phyloP scores from a whole-genome alignment of 2,888 invertebrate genomes.

The Strigamia maritima region DNA sequence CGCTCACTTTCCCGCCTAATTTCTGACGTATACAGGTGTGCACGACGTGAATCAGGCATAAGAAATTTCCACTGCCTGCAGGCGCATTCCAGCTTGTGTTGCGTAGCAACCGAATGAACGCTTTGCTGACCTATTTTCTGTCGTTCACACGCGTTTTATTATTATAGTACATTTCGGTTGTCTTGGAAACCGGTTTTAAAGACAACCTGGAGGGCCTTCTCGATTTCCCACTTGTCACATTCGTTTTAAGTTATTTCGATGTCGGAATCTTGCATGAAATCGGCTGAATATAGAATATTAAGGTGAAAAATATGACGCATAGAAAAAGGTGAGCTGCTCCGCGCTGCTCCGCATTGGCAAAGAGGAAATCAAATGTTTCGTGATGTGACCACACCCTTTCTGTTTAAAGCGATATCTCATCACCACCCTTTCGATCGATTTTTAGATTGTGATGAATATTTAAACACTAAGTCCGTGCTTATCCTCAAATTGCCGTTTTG shows the following conservation, averaged over 20 bases:
- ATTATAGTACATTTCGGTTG: not conserved
- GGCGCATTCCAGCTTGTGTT: constrained; percentile 1
- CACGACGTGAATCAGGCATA: not conserved
- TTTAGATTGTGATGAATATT: not conserved
- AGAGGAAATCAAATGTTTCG: constrained; percentile 13
- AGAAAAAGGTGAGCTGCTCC: not conserved
- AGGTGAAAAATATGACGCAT: not conserved
- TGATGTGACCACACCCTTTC: constrained; percentile 12
- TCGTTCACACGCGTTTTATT: not conserved
- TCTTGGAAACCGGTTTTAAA: constrained; percentile 17
- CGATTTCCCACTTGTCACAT: not conserved
- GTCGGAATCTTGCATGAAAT: constrained; percentile 13
- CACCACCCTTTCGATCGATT: constrained; percentile 27
- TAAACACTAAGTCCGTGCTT: not conserved
- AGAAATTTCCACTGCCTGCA: not conserved
- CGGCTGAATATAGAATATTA: constrained; percentile 7
- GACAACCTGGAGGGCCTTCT: constrained; percentile 5
- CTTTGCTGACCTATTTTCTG: constrained; percentile 26
- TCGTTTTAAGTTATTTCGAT: not conserved
- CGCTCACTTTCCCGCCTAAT: not conserved
- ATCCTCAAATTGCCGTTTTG: not conserved
- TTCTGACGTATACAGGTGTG: constrained; percentile 22
- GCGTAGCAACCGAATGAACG: constrained; percentile 19
- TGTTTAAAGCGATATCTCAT: not conserved
- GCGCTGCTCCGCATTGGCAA: not conserved